These are phyloP conservation scores for Jordanella pulchra DNA, from an alignment of 2,797 vertebrate species.

Conservation along the genomic window DNA sequence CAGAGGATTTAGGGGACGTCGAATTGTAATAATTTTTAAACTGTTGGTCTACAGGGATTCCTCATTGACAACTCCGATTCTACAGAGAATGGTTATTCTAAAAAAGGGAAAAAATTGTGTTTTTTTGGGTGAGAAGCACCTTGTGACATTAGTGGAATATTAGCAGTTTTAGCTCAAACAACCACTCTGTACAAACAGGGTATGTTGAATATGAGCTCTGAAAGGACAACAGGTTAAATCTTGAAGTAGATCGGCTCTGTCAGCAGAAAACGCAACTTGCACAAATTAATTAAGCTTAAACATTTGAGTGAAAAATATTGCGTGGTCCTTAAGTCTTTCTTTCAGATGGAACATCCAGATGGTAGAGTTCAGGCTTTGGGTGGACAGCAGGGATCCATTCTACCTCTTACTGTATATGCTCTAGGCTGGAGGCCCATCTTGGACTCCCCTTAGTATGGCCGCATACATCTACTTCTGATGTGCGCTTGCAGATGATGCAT, in stretches of 20 bases:
- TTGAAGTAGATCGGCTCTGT: not conserved
- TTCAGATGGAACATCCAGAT: not conserved
- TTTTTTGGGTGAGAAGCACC: not conserved
- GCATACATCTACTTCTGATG: not conserved
- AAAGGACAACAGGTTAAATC: not conserved
- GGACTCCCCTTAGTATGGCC: too few species aligned
- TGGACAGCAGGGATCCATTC: not conserved
- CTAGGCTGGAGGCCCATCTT: too few species aligned
- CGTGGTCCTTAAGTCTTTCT: not conserved
- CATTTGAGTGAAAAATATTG: not conserved
- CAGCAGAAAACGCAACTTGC: not conserved
- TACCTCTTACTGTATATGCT: too few species aligned
- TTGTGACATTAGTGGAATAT: not conserved
- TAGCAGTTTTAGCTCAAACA: not conserved
- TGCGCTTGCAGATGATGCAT: not conserved
- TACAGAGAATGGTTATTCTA: not conserved
- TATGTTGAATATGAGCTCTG: not conserved
- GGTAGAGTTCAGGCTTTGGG: not conserved
- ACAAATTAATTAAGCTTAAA: not conserved
- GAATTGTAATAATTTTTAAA: not conserved
- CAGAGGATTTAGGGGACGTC: too few species aligned
- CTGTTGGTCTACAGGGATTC: not conserved
- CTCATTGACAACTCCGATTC: not conserved
- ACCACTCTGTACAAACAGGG: not conserved
- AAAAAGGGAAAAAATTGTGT: not conserved